Evolutionary conservation across 92 coral and sea anemone genomes (phyloP).

Genomic region (Porites cylindrica): DNA sequence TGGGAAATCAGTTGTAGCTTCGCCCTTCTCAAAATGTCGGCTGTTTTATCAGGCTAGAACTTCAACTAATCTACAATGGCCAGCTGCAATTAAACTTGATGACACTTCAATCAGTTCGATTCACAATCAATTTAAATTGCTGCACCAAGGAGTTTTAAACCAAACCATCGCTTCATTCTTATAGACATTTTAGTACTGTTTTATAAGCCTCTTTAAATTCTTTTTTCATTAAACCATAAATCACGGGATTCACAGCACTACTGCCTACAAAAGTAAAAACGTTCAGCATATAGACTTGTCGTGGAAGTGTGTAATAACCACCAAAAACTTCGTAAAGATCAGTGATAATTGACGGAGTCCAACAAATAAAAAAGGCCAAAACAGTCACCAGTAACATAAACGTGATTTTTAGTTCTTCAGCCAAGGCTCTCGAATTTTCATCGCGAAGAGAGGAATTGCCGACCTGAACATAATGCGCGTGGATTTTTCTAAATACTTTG

Average conservation of each 20-base stretch:
- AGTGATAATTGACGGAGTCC: neutral
- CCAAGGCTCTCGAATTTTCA: slow-evolving; percentile 9
- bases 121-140: neutral
- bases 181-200: neutral
- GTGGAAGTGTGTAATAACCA: slow-evolving; percentile 21
- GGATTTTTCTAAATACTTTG: slow-evolving; percentile 16
- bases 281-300: slow-evolving; percentile 20
- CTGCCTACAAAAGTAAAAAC: slow-evolving; percentile 3
- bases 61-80: too few species aligned
- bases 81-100: too few species aligned
- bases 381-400: neutral
- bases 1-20: too few species aligned
- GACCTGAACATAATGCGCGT: slow-evolving; percentile 21
- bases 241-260: slow-evolving; percentile 26
- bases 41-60: too few species aligned
- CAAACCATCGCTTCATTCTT: too few species aligned
- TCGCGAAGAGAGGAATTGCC: neutral
- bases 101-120: too few species aligned
- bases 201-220: slow-evolving; percentile 21
- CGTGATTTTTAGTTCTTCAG: slow-evolving; percentile 24
- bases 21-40: too few species aligned
- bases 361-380: slow-evolving; percentile 21
- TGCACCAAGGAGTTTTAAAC: neutral
- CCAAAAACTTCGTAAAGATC: neutral
- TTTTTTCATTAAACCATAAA: slow-evolving; percentile 30